Evolutionary conservation across 2,113 vertebrate species (phyloP), one percentile per base, ranked within the genome.

Genomic region (Notarius lentiginosus): DNA sequence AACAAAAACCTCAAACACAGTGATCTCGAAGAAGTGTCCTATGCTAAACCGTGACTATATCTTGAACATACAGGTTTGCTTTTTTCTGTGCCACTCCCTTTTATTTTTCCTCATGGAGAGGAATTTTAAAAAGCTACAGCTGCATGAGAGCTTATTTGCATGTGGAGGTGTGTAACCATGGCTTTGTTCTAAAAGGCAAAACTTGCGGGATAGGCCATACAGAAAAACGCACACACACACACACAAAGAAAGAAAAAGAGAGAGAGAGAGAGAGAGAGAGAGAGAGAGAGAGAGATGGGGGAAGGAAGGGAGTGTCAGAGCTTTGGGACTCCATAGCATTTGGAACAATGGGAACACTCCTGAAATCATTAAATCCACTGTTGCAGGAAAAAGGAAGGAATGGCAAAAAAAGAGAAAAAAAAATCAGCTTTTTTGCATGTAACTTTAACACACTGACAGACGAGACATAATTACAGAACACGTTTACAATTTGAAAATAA

Each of bases 271-370:
- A 73, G 66, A 30, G 79, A 61, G 72, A 49, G 51, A 84, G 51
- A 55, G 56, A 47, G 81, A 12, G 73, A 87, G 34, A 55, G 73
- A 87, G 79, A 12, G 24, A 80, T 86, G 58, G 81, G 86, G 92
- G 93, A 94, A 94, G 94, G 94, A 95, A 95, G 94, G 93, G 94
- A 94, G 94, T 91, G 92, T 81, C 92, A 88, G 85, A 51, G 79
- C 88, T 90, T 76, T 92, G 90, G 89, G 90, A 88, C 79, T 86
- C 84, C 24, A 63, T 85, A 86, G 76, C 89, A 79, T 83, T 79
- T 82, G 82, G 88, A 94, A 95, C 94, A 95, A 96, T 95, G 92
- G 92, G 91, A 93, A 93, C 89, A 79, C 55, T 86, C 82, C 79
- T 86, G 89, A 90, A 93, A 91, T 86, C 88, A 87, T 84, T 84